Conservation (phyloP, 2,888 invertebrate genomes). For the Fragum whitleyi region DNA sequence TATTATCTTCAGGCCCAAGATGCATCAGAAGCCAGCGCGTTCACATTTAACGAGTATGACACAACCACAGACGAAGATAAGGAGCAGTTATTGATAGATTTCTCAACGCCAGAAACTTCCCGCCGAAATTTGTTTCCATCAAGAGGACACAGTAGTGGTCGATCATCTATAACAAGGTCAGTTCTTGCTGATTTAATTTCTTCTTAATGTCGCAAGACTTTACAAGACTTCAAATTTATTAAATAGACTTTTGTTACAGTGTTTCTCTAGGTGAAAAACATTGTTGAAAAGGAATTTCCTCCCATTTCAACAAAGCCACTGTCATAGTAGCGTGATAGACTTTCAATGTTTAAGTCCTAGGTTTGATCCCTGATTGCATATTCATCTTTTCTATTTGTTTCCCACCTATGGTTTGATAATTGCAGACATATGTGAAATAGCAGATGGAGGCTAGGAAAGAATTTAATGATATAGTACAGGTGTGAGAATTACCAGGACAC, state of each 20-base stretch:
- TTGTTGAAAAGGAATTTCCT: no score
- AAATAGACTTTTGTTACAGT: neutral
- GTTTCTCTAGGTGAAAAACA: neutral
- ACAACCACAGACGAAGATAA: constrained; percentile 72
- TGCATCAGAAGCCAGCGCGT: constrained; percentile 70
- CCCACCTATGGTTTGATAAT: no score
- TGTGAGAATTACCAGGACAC: no score
- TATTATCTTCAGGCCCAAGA: constrained; percentile 54
- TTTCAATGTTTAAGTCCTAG: no score
- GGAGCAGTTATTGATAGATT: constrained; percentile 67
- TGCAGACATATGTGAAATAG: no score
- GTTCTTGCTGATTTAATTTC: neutral
- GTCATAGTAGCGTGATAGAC: no score
- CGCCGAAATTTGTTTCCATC: constrained; percentile 59
- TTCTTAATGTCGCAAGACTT: neutral
- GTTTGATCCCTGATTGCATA: no score
- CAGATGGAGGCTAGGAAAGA: no score
- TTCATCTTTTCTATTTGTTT: no score
- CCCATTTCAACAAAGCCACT: no score
- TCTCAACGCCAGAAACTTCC: constrained; percentile 70
- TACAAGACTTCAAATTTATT: neutral
- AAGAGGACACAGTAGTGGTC: constrained; percentile 59
- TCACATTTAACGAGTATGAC: constrained; percentile 72
- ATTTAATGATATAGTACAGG: no score
- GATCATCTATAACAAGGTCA: constrained; percentile 64